phyloP scores from a whole-genome alignment of 2,113 vertebrate genomes.

The Peucedramus taeniatus region DNA sequence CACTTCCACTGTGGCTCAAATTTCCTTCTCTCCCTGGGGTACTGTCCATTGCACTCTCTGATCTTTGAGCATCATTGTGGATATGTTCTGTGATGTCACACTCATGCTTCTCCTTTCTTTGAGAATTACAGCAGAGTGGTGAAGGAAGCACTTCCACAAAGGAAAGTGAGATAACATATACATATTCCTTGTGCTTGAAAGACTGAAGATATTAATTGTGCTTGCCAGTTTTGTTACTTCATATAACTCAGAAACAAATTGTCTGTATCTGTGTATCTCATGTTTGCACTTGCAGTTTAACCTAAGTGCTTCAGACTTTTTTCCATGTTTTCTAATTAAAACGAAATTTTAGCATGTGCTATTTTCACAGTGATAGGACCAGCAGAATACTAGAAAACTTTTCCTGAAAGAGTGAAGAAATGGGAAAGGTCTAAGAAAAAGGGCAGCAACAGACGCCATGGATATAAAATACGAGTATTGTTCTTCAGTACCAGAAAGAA shows the following conservation, averaged over 20 bases:
- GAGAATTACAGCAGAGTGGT: neutral
- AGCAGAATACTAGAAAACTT: neutral
- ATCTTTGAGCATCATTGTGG: neutral
- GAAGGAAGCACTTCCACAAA: neutral
- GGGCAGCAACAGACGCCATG: neutral
- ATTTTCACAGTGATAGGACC: neutral
- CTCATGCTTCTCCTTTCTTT: neutral
- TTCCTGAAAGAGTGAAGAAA: neutral
- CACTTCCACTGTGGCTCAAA: neutral
- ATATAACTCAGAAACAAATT: neutral
- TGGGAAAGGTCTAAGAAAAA: neutral
- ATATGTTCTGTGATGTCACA: neutral
- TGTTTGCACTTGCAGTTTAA: neutral
- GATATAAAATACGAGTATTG: neutral
- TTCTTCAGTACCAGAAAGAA: neutral
- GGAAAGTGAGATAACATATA: neutral
- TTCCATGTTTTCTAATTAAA: neutral
- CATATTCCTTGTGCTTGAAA: neutral
- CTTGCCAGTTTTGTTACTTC: neutral
- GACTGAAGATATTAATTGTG: neutral
- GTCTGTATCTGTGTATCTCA: neutral
- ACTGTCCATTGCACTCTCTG: rapidly evolving
- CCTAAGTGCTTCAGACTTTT: neutral
- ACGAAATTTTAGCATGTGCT: neutral
- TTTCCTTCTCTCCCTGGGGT: neutral